Conservation (phyloP, 2,113 vertebrate genomes). For the Macheiramphus alcinus region DNA sequence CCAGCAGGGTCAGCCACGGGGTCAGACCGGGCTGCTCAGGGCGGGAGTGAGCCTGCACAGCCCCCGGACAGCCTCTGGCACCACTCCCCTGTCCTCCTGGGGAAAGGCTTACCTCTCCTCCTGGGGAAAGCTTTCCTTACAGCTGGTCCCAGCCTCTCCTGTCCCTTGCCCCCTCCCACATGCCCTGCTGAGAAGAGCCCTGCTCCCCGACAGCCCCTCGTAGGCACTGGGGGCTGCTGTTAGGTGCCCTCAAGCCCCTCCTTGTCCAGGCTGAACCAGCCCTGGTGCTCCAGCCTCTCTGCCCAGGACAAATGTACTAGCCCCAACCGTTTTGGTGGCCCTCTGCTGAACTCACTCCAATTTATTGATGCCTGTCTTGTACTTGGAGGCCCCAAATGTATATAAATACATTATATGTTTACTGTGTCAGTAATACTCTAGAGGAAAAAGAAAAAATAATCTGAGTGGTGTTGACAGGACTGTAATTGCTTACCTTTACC, state of each 20-base stretch:
- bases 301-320: background rate
- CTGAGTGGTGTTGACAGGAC: background rate
- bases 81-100: accelerated
- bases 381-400: background rate
- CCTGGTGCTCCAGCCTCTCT: background rate
- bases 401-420: background rate
- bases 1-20: background rate
- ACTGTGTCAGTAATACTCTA: background rate
- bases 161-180: no score
- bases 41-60: background rate
- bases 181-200: background rate
- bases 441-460: background rate
- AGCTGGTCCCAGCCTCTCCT: background rate
- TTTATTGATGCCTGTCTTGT: background rate
- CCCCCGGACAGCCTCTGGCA: background rate
- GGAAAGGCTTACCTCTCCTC: background rate
- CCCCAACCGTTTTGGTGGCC: background rate
- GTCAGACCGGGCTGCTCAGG: background rate
- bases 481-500: background rate
- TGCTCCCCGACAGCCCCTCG: accelerated
- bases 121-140: background rate
- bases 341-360: background rate
- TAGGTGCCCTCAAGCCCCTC: no score
- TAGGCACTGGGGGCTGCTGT: no score
- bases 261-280: background rate